phyloP scores from a whole-genome alignment of 1,140 invertebrate genomes.

The Drosophila hydei region DNA sequence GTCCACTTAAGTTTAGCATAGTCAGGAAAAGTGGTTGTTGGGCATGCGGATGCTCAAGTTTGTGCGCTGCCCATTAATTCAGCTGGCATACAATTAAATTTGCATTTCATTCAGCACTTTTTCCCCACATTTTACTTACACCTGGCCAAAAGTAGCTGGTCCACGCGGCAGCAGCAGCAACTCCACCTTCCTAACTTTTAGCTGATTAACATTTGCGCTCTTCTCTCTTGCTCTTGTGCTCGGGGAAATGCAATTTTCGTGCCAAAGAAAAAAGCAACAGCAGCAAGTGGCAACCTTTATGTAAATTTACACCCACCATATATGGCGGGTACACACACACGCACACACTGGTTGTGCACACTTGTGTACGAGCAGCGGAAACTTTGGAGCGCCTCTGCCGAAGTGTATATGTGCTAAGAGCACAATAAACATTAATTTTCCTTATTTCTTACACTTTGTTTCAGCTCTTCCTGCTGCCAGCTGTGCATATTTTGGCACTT shows the following conservation, averaged over 20 bases:
- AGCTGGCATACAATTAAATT: slow-evolving; percentile 79
- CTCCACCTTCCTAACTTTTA: slow-evolving; percentile 71
- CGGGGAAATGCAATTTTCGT: slow-evolving; percentile 74
- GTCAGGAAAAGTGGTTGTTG: slow-evolving; percentile 9
- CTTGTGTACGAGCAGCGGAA: slow-evolving; percentile 4
- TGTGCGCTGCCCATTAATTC: slow-evolving; percentile 67
- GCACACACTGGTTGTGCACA: slow-evolving; percentile 2
- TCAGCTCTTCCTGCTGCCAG: slow-evolving; percentile 14
- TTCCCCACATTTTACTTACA: slow-evolving; percentile 37
- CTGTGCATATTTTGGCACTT: slow-evolving; percentile 50
- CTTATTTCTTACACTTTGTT: slow-evolving; percentile 41
- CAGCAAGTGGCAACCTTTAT: slow-evolving; percentile 72
- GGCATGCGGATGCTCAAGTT: slow-evolving; percentile 27
- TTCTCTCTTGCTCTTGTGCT: slow-evolving; percentile 32
- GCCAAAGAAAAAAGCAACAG: slow-evolving; percentile 51
- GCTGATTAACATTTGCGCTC: slow-evolving; percentile 76
- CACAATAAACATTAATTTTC: slow-evolving; percentile 81
- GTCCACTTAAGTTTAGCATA: slow-evolving; percentile 49
- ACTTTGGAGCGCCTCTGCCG: slow-evolving; percentile 32
- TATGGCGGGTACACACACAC: slow-evolving; percentile 20
- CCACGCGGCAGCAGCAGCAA: slow-evolving; percentile 23
- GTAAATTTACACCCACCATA: slow-evolving; percentile 68
- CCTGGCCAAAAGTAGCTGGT: slow-evolving; percentile 26
- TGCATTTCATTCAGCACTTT: slow-evolving; percentile 66
- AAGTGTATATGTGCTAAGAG: slow-evolving; percentile 80